phyloP scores from a whole-genome alignment of 1,140 invertebrate genomes.

The Lucilia cuprina region DNA sequence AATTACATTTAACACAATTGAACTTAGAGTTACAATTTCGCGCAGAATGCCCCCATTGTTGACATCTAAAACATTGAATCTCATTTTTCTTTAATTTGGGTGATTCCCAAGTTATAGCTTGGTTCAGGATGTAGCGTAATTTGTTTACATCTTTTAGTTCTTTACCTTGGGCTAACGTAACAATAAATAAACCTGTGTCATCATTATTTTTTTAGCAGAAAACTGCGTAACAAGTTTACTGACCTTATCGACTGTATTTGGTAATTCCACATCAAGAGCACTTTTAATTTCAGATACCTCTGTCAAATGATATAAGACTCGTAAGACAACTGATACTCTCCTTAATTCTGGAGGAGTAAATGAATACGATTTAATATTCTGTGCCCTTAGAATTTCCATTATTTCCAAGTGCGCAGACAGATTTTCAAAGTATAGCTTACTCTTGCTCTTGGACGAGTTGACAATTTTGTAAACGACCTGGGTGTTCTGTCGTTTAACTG shows the following conservation, averaged over 20 bases:
- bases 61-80: conserved; percentile 17
- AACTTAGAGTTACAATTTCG: neutral
- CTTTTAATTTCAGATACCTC: neutral
- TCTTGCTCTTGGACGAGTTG: neutral
- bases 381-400: neutral
- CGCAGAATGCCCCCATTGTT: neutral
- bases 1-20: conserved; percentile 14
- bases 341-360: neutral
- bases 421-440: neutral
- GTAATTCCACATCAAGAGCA: neutral
- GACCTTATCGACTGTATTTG: neutral
- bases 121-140: neutral
- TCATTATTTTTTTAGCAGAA: neutral
- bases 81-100: neutral
- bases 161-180: neutral
- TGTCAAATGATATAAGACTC: neutral
- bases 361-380: neutral
- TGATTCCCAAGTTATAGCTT: neutral
- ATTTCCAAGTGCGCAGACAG: neutral
- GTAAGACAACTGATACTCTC: neutral
- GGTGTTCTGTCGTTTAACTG: neutral
- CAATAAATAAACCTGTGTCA: neutral
- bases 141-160: neutral
- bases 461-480: neutral
- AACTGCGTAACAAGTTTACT: neutral